phyloP scores from a whole-genome alignment of 1,140 invertebrate genomes.

The Drosophila neocordata region DNA sequence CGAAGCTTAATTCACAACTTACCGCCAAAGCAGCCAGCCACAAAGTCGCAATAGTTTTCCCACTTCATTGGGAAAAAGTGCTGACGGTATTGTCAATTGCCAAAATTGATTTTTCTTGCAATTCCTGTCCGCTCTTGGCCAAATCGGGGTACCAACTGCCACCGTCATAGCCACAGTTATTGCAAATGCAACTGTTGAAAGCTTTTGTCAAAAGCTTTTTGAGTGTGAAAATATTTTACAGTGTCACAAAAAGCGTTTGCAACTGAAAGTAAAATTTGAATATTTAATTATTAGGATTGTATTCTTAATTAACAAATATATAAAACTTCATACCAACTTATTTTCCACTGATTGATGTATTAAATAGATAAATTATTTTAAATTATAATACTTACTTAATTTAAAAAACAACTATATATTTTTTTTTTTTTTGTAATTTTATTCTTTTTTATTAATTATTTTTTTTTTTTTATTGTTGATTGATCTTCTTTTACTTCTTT shows the following conservation, averaged over 20 bases:
- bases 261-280: constrained; percentile 22
- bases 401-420: constrained; percentile 24
- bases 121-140: constrained; percentile 55
- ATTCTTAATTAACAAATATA: no score
- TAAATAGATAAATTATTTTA: no score
- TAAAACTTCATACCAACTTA: no score
- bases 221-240: constrained; percentile 4
- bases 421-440: constrained; percentile 52
- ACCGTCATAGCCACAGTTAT: background rate
- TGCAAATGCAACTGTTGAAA: constrained; percentile 14
- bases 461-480: constrained; percentile 71
- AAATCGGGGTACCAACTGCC: constrained; percentile 48
- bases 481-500: constrained; percentile 64
- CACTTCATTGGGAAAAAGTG: constrained; percentile 62
- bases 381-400: no score
- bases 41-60: constrained; percentile 80
- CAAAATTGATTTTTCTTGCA: constrained; percentile 58
- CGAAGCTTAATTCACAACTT: constrained; percentile 37
- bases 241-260: constrained; percentile 21
- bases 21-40: constrained; percentile 75
- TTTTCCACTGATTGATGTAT: no score
- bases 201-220: constrained; percentile 24
- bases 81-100: background rate
- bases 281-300: no score
- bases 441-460: constrained; percentile 57